Percentiles rank a stretch among this genome's conserved stretches.
Evolutionary conservation across 2,888 invertebrate genomes (phyloP).

Genomic region (Corbicula japonica): DNA sequence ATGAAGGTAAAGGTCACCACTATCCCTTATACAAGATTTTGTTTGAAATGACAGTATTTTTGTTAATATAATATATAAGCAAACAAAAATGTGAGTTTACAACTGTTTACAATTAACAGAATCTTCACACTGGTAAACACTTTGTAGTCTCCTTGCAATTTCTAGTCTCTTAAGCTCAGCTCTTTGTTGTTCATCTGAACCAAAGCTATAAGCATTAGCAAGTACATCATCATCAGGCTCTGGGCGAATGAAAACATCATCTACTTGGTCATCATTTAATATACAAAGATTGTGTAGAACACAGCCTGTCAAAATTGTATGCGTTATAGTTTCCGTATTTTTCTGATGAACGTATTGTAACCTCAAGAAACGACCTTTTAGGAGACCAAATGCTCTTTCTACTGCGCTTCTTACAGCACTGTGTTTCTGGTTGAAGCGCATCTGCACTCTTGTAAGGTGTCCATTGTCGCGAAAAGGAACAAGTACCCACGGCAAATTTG

Average conservation of each 20-base stretch:
- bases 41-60: too few species aligned
- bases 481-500: conserved; percentile 31
- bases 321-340: not conserved
- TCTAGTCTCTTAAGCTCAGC: not conserved
- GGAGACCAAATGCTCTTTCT: conserved; percentile 40
- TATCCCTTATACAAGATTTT: too few species aligned
- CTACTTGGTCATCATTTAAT: conserved; percentile 27
- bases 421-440: conserved; percentile 16
- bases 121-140: not conserved
- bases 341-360: conserved; percentile 31
- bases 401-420: conserved; percentile 16
- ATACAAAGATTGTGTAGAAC: conserved; percentile 36
- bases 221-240: not conserved
- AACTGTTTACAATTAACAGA: too few species aligned
- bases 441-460: conserved; percentile 13
- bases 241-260: not conserved
- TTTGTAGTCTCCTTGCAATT: not conserved
- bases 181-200: conserved; percentile 1
- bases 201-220: not conserved
- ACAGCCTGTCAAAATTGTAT: too few species aligned
- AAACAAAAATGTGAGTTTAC: too few species aligned
- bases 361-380: conserved; percentile 32
- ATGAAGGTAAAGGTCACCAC: too few species aligned
- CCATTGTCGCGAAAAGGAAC: conserved; percentile 40
- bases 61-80: too few species aligned